Conservation (phyloP, 2,888 invertebrate species). For the Pyrgus malvae region DNA sequence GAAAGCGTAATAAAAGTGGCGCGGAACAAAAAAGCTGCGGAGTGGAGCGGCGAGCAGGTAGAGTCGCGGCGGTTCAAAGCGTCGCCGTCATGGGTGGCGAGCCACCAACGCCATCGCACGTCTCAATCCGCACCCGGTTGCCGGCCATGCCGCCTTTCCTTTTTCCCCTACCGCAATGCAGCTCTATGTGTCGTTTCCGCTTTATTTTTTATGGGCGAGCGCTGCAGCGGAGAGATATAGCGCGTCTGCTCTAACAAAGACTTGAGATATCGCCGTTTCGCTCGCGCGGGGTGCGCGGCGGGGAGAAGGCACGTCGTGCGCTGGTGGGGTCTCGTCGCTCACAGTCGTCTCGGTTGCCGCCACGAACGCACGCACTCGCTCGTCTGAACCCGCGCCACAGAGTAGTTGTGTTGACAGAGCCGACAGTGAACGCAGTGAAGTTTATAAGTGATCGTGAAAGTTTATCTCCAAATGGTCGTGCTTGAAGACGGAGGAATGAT, state of each 20-base stretch:
- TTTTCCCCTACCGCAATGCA: slow-evolving; percentile 80
- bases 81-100: slow-evolving; percentile 79
- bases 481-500: slow-evolving; percentile 95
- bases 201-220: slow-evolving; percentile 76
- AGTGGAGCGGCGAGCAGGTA: slow-evolving; percentile 52
- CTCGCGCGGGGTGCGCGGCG: slow-evolving; percentile 55
- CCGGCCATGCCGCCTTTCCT: slow-evolving; percentile 78
- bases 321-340: slow-evolving; percentile 71
- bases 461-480: slow-evolving; percentile 89
- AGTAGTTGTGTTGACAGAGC: slow-evolving; percentile 65
- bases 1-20: slow-evolving; percentile 77
- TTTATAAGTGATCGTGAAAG: slow-evolving; percentile 66
- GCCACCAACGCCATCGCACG: slow-evolving; percentile 80
- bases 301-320: slow-evolving; percentile 52
- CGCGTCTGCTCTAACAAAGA: slow-evolving; percentile 64
- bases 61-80: slow-evolving; percentile 72
- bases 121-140: slow-evolving; percentile 80
- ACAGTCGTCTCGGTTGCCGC: slow-evolving; percentile 72
- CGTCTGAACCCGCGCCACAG: slow-evolving; percentile 55
- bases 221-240: slow-evolving; percentile 78
- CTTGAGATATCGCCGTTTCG: slow-evolving; percentile 57
- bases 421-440: slow-evolving; percentile 70
- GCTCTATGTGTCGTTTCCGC: slow-evolving; percentile 81
- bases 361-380: slow-evolving; percentile 55
- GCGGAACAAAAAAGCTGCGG: slow-evolving; percentile 68